Evolutionary conservation across 2,888 invertebrate species (phyloP).

Genomic region (Sialis lutaria): DNA sequence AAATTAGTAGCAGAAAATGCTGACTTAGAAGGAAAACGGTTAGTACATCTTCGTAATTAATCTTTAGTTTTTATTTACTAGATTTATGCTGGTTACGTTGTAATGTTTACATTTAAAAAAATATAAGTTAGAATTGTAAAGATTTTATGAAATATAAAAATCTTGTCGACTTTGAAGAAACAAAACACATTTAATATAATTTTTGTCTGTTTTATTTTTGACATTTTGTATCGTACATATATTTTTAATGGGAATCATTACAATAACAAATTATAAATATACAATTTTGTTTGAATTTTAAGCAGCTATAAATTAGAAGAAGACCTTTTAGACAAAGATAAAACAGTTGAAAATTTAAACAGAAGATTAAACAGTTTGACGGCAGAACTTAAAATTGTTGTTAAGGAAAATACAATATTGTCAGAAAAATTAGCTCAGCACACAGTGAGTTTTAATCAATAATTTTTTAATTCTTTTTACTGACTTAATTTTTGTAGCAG

Average conservation of each 20-base stretch:
- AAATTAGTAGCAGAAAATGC: slow-evolving; percentile 48
- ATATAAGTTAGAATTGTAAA: background rate
- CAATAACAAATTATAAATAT: too few species aligned
- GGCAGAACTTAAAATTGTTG: slow-evolving; percentile 42
- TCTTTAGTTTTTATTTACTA: slow-evolving; percentile 4
- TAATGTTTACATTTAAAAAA: background rate
- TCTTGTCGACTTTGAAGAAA: background rate
- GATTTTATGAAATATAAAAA: background rate
- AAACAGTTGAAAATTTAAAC: slow-evolving; percentile 40
- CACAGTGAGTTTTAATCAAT: slow-evolving; percentile 5
- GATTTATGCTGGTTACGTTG: background rate
- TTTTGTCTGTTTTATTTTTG: too few species aligned
- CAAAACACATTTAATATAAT: background rate
- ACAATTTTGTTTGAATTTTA: too few species aligned
- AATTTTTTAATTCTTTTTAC: background rate
- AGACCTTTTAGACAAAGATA: slow-evolving; percentile 43
- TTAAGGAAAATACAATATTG: slow-evolving; percentile 39
- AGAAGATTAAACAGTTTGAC: slow-evolving; percentile 41
- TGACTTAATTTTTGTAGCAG: background rate
- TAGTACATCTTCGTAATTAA: too few species aligned
- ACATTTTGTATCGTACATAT: too few species aligned
- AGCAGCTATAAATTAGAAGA: slow-evolving; percentile 40
- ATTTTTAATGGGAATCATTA: too few species aligned
- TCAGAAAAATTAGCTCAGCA: slow-evolving; percentile 30
- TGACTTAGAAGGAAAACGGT: slow-evolving; percentile 48